A percentile compares a stretch with the other conserved stretches of the same genome.
These are phyloP conservation scores for Carabus problematicus DNA, from an alignment of 2,888 invertebrate species.

Conservation along the genomic window DNA sequence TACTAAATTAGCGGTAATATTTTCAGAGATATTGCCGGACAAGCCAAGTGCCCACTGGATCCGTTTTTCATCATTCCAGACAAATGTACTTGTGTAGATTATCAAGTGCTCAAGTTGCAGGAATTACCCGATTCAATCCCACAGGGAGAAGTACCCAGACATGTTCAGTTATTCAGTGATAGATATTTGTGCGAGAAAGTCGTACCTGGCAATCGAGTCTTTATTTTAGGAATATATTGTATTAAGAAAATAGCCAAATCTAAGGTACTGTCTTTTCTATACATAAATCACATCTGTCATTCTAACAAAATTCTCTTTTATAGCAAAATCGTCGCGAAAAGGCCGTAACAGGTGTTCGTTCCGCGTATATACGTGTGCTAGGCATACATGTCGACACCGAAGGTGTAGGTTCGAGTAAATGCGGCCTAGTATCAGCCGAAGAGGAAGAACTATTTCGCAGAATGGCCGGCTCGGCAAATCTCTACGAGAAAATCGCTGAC, in stretches of 20 bases:
- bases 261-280: too few species aligned
- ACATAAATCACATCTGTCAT: neutral
- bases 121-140: conserved; percentile 94
- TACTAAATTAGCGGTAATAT: neutral
- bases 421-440: conserved; percentile 65
- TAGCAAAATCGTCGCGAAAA: conserved; percentile 76
- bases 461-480: conserved; percentile 83
- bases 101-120: conserved; percentile 96
- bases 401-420: conserved; percentile 72
- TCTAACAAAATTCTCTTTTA: conserved; percentile 43
- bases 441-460: conserved; percentile 85
- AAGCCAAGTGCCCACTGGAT: conserved; percentile 93
- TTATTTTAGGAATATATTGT: conserved; percentile 93
- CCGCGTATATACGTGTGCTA: conserved; percentile 93
- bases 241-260: conserved; percentile 82
- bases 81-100: conserved; percentile 97
- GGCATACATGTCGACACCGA: conserved; percentile 89
- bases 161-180: conserved; percentile 93
- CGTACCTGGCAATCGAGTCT: conserved; percentile 94
- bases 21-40: conserved; percentile 87
- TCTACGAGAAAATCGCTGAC: conserved; percentile 86
- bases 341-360: conserved; percentile 87
- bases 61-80: conserved; percentile 98
- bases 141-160: conserved; percentile 97
- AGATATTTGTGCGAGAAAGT: conserved; percentile 92